Evolutionary conservation across 2,113 vertebrate species (phyloP).

Genomic region (Cryptotis parvus): DNA sequence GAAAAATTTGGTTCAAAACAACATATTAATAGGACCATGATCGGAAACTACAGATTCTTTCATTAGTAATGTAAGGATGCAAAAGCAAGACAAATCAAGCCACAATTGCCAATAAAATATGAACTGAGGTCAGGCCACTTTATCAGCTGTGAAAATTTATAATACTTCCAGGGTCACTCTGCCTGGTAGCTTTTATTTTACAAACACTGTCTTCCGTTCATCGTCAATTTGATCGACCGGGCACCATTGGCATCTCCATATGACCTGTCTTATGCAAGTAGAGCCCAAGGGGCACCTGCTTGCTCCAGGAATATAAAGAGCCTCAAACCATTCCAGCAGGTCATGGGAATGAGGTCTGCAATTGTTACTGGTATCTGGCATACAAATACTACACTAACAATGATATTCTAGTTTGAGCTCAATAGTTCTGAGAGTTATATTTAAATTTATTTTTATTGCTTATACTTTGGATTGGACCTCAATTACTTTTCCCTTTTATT

Average conservation of each 20-base stretch:
- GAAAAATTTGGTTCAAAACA: neutral
- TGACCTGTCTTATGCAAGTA: too few relatives aligned
- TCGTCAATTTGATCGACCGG: too few relatives aligned
- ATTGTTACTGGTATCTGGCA: too few relatives aligned
- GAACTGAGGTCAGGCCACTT: neutral
- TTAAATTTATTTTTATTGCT: too few relatives aligned
- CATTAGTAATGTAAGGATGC: neutral
- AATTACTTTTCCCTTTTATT: too few relatives aligned
- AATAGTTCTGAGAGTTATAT: neutral
- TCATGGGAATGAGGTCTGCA: too few relatives aligned
- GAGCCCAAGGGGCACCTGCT: too few relatives aligned
- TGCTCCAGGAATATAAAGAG: too few relatives aligned
- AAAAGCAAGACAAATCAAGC: constrained; percentile 17
- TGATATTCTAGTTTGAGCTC: constrained; percentile 29
- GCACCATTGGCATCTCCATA: too few relatives aligned
- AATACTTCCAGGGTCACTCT: neutral
- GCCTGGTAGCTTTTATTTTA: constrained; percentile 40
- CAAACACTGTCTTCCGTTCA: too few relatives aligned
- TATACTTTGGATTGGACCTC: too few relatives aligned
- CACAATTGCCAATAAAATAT: neutral
- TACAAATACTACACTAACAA: neutral
- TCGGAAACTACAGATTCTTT: neutral
- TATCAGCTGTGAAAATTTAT: constrained; percentile 22
- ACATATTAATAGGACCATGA: neutral
- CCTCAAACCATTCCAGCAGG: too few relatives aligned